Evolutionary conservation across 2,113 vertebrate species (phyloP), one percentile per base, ranked within the genome.

Genomic region (Stigmatopora argus): DNA sequence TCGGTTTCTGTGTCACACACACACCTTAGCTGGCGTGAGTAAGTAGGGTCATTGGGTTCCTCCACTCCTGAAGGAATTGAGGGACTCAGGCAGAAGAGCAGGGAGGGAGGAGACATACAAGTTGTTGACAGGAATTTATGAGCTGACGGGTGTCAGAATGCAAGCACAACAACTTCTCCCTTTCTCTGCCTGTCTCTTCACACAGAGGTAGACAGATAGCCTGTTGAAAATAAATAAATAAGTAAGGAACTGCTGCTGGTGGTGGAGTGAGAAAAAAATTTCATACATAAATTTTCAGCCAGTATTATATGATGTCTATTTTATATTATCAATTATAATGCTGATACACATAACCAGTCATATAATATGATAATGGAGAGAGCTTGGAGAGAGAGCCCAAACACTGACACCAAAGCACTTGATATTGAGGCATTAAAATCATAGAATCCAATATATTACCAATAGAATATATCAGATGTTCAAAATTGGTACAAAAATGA

Each of bases 91-190:
- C 1, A 58, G 59, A 62, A 67, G 71, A 47, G 74, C 35, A 55
- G 67, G 69, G 70, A 82, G 78, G 26, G 45, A 79, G 84, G 80
- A 87, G 84, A 79, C 82, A 78, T 83, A 78, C 83, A 85, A 85
- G 82, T 82, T 87, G 88, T 86, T 90, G 88, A 88, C 88, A 88
- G 82, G 83, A 79, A 89, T 90, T 89, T 88, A 90, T 90, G 88
- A 90, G 83, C 83, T 75, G 86, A 90, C 88, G 26, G 87, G 83
- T 90, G 87, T 90, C 86, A 88, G 85, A 85, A 82, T 84, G 86
- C 82, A 84, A 86, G 84, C 85, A 85, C 83, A 88, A 86, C 86
- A 88, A 85, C 85, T 83, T 82, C 86, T 83, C 79, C 78, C 81
- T 85, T 84, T 86, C 85, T 87, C 80, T 74, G 74, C 78, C 76